Evolutionary conservation across 2,797 vertebrate species (phyloP).

Genomic region (Synaphobranchus kaupii): DNA sequence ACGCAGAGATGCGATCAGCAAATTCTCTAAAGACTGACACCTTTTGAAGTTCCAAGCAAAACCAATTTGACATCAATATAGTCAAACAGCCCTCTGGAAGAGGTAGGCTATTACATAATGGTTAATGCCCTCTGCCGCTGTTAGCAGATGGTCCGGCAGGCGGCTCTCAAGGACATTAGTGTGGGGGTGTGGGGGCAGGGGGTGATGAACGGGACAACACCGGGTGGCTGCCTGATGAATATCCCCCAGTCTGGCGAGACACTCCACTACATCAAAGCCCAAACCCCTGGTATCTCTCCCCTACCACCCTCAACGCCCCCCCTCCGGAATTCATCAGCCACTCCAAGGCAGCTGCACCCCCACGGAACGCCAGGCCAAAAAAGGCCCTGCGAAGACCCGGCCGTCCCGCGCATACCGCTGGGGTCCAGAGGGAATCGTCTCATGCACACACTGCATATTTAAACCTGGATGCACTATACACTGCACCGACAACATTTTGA

Average conservation of each 20-base stretch:
- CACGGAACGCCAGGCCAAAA: background rate
- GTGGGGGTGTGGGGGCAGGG: conserved; percentile 29
- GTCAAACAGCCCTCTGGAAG: conserved; percentile 5
- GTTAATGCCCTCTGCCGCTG: conserved; percentile 54
- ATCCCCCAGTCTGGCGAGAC: conserved; percentile 4
- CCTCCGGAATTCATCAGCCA: background rate
- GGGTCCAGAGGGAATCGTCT: background rate
- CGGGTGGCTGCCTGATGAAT: conserved; percentile 25
- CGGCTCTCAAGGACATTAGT: conserved; percentile 53
- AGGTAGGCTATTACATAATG: conserved; percentile 58
- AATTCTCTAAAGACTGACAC: background rate
- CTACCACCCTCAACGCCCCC: background rate
- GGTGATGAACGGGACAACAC: conserved; percentile 19
- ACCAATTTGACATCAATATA: background rate
- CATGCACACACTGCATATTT: background rate
- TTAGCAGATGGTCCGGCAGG: conserved; percentile 56
- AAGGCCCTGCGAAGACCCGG: background rate
- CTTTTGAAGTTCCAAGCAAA: conserved; percentile 1
- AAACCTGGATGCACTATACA: background rate
- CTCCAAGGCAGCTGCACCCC: background rate
- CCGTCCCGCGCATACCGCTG: background rate
- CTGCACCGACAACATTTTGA: conserved; percentile 29
- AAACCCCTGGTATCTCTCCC: background rate
- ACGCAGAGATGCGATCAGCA: background rate
- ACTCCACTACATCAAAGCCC: background rate